Base-by-base conservation (phyloP, 2,113 vertebrate genomes). In the Pachypanchax playfairii region DNA sequence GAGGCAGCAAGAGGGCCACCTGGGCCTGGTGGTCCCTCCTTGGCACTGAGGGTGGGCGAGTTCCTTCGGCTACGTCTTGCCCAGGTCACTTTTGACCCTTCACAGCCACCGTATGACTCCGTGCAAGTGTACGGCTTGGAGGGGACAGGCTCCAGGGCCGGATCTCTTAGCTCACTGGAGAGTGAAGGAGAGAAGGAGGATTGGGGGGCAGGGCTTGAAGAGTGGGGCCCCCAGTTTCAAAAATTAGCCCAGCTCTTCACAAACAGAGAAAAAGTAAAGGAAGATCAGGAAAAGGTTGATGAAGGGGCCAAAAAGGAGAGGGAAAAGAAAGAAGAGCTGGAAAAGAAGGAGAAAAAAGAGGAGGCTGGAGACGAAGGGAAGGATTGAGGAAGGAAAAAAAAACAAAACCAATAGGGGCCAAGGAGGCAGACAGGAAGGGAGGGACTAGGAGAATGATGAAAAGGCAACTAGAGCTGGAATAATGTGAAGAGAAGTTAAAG, bases 41-140 rank as follows among this genome's bases (percentile, higher is more conserved):
- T 93, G 73, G 91, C 92, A 12, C 64, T 93, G 10, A 89, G 92
- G 56, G 94, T 95, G 43, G 93, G 93, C 0, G 93, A 94, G 84
- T 93, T 96, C 58, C 77, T 96, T 46, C 91, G 91, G 0, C 85
- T 94, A 41, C 92, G 95, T 13, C 90, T 96, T 7, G 92, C 90
- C 9, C 94, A 96, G 87, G 94, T 94, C 35, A 94, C 94, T 5
- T 91, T 93, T 49, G 94, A 96, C 88, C 94, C 94, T 15, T 87
- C 93, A 0, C 92, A 94, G 83, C 94, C 95, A 0, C 95, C 95
- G 1, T 96, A 94, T 44, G 95, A 96, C 80, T 96, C 93, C 7
- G 93, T 96, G 80, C 94, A 96, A 86, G 92, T 96, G 62, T 96
- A 94, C 6, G 94, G 94, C 55, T 92, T 94, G 57, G 94, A 95